Conservation (phyloP, 1,140 invertebrate genomes). For the Gryon sp. region DNA sequence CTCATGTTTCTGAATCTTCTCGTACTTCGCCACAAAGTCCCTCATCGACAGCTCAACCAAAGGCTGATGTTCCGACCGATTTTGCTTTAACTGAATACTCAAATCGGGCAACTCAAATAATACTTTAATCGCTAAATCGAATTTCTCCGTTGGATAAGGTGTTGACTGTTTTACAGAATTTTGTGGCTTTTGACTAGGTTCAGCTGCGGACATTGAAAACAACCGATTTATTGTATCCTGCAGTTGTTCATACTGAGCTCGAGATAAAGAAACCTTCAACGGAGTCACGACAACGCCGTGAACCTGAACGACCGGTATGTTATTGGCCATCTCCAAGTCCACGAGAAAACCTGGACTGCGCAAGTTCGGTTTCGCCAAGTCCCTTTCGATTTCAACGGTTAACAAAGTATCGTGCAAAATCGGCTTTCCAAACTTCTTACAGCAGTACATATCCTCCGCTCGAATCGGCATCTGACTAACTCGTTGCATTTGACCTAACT, state of each 20-base stretch:
- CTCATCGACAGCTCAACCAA: slow-evolving; percentile 90
- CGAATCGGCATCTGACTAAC: slow-evolving; percentile 69
- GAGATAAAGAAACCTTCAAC: slow-evolving; percentile 90
- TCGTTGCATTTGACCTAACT: slow-evolving; percentile 68
- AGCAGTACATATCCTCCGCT: slow-evolving; percentile 85
- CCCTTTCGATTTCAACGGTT: slow-evolving; percentile 82
- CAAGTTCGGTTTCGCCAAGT: slow-evolving; percentile 58
- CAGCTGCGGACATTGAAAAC: slow-evolving; percentile 68
- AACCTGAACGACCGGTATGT: slow-evolving; percentile 81
- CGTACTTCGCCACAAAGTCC: slow-evolving; percentile 88
- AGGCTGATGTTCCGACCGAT: slow-evolving; percentile 83
- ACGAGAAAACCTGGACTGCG: slow-evolving; percentile 73
- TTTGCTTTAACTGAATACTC: slow-evolving; percentile 86
- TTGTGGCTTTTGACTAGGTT: slow-evolving; percentile 60
- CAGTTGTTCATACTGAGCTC: slow-evolving; percentile 93
- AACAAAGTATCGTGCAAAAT: slow-evolving; percentile 92
- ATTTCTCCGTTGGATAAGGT: slow-evolving; percentile 70
- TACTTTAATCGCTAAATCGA: slow-evolving; percentile 79
- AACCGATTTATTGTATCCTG: slow-evolving; percentile 85
- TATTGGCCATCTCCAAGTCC: slow-evolving; percentile 69
- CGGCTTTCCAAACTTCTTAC: slow-evolving; percentile 83
- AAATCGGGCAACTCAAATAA: slow-evolving; percentile 86
- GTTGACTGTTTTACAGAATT: slow-evolving; percentile 34
- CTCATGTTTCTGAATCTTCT: slow-evolving; percentile 83
- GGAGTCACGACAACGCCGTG: slow-evolving; percentile 90